These are phyloP conservation scores for Cladorhizidae sp. DNA, from an alignment of 37 sponge, comb jelly and placozoan species.

Conservation along the genomic window DNA sequence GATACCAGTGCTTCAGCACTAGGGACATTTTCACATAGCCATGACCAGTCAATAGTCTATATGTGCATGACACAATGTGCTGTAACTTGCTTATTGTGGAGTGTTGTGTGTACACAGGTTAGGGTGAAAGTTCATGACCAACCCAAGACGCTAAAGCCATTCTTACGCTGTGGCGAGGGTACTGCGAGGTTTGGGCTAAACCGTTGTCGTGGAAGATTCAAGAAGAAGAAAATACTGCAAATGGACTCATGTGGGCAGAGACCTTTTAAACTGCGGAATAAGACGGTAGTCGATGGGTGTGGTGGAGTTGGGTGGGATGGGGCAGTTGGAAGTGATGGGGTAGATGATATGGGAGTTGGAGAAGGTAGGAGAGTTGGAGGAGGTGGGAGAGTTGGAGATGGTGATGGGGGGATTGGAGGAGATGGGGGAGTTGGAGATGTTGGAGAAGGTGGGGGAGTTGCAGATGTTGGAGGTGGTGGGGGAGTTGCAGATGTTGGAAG, in stretches of 20 bases:
- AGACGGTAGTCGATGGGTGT: background rate
- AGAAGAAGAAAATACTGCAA: background rate
- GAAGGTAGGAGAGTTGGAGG: background rate
- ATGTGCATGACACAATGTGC: too few species aligned
- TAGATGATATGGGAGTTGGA: background rate
- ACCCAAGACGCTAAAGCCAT: too few species aligned
- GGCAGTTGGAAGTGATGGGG: background rate
- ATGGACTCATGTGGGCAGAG: too few species aligned
- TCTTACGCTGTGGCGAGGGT: constrained; percentile 72
- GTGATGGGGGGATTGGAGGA: background rate
- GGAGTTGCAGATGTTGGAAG: background rate
- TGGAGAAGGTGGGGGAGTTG: background rate
- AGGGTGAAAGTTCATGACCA: too few species aligned
- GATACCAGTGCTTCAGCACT: too few species aligned
- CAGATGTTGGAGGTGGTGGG: background rate
- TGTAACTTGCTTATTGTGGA: too few species aligned
- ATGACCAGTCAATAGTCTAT: too few species aligned
- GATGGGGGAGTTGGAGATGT: background rate
- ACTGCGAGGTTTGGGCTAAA: constrained; percentile 59
- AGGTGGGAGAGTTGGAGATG: background rate
- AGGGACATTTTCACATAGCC: too few species aligned
- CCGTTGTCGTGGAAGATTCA: background rate
- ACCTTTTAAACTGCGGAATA: too few species aligned
- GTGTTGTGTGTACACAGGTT: too few species aligned
- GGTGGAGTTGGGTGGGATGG: background rate